These are phyloP conservation scores for Chondrilla cf. caribensis DNA, from an alignment of 37 sponge, comb jelly and placozoan genomes.

Conservation along the genomic window DNA sequence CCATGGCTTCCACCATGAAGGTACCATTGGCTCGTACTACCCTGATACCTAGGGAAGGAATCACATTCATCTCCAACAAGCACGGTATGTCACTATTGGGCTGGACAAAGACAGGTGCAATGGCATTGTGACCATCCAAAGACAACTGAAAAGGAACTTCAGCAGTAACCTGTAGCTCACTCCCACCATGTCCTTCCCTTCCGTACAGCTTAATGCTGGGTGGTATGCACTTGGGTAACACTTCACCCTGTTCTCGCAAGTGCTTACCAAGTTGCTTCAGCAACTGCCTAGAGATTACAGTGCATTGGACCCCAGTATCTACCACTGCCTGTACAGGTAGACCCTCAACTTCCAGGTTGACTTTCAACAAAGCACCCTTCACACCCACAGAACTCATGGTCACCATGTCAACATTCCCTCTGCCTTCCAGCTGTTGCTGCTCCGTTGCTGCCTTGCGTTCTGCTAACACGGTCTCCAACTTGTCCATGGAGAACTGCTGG, in stretches of 20 bases:
- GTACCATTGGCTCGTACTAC: slow-evolving; percentile 1
- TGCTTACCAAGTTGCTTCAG: not conserved
- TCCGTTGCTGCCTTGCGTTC: not conserved
- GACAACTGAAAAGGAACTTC: slow-evolving; percentile 10
- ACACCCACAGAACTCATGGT: slow-evolving; percentile 21
- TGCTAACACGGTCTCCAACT: slow-evolving; percentile 20
- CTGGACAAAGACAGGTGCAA: slow-evolving; percentile 31
- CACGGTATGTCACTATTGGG: slow-evolving; percentile 32
- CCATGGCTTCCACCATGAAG: not conserved
- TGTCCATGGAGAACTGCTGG: not conserved
- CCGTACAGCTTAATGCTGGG: not conserved
- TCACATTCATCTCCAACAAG: slow-evolving; percentile 27
- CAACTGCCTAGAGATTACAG: not conserved
- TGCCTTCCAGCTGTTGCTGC: slow-evolving; percentile 9
- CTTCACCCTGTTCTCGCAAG: not conserved
- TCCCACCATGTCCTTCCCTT: slow-evolving; percentile 3
- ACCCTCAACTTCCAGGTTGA: not conserved
- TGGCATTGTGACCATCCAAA: not conserved
- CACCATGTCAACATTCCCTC: slow-evolving; percentile 24
- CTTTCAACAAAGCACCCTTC: not conserved
- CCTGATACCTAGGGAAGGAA: slow-evolving; percentile 25
- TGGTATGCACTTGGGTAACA: not conserved
- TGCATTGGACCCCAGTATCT: not conserved
- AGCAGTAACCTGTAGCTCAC: slow-evolving; percentile 21
- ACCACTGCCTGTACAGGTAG: not conserved